phyloP scores from a whole-genome alignment of 2,797 vertebrate genomes.

The Helarctos malayanus region DNA sequence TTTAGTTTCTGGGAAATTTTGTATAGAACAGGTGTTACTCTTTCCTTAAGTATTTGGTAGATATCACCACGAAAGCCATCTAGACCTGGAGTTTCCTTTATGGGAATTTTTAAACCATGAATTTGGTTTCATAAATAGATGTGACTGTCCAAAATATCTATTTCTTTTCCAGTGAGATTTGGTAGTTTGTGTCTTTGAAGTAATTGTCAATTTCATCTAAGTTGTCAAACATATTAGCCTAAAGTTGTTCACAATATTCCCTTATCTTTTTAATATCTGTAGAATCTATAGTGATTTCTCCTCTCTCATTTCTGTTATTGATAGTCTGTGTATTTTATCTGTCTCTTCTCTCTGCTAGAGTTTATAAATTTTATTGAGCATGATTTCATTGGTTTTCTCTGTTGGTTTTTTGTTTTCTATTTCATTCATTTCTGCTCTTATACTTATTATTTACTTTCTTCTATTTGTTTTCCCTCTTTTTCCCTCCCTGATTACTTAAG shows the following conservation, averaged over 20 bases:
- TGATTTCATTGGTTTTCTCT: neutral
- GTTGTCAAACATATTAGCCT: neutral
- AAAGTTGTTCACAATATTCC: neutral
- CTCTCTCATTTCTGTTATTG: neutral
- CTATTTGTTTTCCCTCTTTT: neutral
- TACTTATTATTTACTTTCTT: neutral
- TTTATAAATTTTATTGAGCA: neutral
- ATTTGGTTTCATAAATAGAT: neutral
- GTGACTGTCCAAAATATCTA: neutral
- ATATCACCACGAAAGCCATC: neutral
- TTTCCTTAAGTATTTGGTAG: neutral
- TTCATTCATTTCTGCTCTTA: neutral
- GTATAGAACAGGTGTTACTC: neutral
- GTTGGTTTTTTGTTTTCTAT: neutral
- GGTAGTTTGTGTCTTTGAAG: neutral
- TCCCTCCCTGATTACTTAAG: neutral
- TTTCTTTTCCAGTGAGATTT: neutral
- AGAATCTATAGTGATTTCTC: neutral
- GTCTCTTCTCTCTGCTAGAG: neutral
- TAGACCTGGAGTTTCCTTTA: neutral
- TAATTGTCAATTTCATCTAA: neutral
- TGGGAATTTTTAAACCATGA: neutral
- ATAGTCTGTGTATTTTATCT: neutral
- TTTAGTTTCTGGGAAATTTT: neutral
- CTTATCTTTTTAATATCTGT: neutral